Evolutionary conservation across 2,888 invertebrate species (phyloP).

Genomic region (Xiphydria camelus): DNA sequence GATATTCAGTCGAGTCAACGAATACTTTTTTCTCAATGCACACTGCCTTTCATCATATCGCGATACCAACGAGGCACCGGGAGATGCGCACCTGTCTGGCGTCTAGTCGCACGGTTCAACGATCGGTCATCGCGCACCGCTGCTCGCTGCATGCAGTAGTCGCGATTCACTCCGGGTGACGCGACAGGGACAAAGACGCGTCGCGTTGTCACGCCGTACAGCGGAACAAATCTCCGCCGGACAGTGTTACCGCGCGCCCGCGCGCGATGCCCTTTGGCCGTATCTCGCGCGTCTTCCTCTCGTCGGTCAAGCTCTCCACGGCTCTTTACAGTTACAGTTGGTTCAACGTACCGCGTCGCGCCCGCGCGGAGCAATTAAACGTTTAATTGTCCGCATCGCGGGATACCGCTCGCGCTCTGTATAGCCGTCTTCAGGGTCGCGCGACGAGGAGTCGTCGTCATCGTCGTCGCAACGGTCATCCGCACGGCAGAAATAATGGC

Average conservation of each 20-base stretch:
- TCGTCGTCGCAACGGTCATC: too few relatives aligned
- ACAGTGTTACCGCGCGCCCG: too few relatives aligned
- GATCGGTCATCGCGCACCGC: constrained; percentile 11
- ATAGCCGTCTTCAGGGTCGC: too few relatives aligned
- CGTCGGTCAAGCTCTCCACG: constrained; percentile 35
- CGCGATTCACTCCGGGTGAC: constrained; percentile 19
- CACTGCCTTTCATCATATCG: too few relatives aligned
- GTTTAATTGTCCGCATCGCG: constrained; percentile 7
- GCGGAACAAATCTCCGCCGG: constrained; percentile 46
- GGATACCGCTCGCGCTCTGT: constrained; percentile 14
- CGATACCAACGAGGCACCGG: too few relatives aligned
- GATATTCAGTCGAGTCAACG: too few relatives aligned
- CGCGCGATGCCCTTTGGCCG: constrained; percentile 26
- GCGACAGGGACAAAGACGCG: constrained; percentile 18
- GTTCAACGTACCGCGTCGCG: constrained; percentile 10
- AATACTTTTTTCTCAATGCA: too few relatives aligned
- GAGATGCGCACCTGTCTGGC: too few relatives aligned
- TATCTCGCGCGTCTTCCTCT: constrained; percentile 25
- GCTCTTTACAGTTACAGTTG: constrained; percentile 49
- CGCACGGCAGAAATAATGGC: too few relatives aligned
- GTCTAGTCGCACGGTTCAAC: constrained; percentile 20
- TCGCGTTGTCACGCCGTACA: constrained; percentile 27
- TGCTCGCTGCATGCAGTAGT: constrained; percentile 1
- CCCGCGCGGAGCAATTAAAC: constrained; percentile 1
- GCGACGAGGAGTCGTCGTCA: too few relatives aligned